These are phyloP conservation scores for Sinohyriopsis cumingii DNA, from an alignment of 2,888 invertebrate species.

Conservation along the genomic window DNA sequence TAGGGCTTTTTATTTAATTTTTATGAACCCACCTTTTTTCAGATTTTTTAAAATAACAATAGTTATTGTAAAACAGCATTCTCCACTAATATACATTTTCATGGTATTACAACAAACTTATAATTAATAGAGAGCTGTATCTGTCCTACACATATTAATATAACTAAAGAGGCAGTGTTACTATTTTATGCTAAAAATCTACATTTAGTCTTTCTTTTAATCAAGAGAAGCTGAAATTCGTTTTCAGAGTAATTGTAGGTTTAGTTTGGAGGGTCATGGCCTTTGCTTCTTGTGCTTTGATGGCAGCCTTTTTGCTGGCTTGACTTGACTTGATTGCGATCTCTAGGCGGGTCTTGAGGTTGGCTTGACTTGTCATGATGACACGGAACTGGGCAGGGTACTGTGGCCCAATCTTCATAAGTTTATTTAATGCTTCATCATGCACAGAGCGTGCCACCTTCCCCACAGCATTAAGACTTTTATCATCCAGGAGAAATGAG, in stretches of 20 bases:
- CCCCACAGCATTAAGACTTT: conserved; percentile 63
- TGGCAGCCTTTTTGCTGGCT: conserved; percentile 75
- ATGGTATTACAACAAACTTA: too few relatives aligned
- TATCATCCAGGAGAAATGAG: conserved; percentile 82
- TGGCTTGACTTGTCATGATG: conserved; percentile 88
- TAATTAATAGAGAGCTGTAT: too few relatives aligned
- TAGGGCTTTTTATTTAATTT: too few relatives aligned
- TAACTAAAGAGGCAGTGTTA: neutral
- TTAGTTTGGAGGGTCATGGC: conserved; percentile 45
- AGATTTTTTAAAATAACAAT: too few relatives aligned
- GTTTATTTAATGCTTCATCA: conserved; percentile 90
- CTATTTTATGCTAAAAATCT: neutral
- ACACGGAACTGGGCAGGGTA: conserved; percentile 95
- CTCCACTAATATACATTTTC: too few relatives aligned
- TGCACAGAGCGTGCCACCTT: conserved; percentile 76
- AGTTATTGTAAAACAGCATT: too few relatives aligned
- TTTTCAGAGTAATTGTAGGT: conserved; percentile 70
- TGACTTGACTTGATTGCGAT: conserved; percentile 85
- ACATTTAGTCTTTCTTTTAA: conserved; percentile 13
- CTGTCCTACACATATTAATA: too few relatives aligned
- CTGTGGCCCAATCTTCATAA: conserved; percentile 92
- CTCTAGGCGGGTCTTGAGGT: conserved; percentile 87
- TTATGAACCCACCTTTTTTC: too few relatives aligned
- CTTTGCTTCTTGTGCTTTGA: conserved; percentile 39
- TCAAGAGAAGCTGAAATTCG: conserved; percentile 88